Percentiles rank a stretch among this genome's conserved stretches.
These are phyloP conservation scores for Brevimyrus niger DNA, from an alignment of 2,113 vertebrate species.

Conservation along the genomic window DNA sequence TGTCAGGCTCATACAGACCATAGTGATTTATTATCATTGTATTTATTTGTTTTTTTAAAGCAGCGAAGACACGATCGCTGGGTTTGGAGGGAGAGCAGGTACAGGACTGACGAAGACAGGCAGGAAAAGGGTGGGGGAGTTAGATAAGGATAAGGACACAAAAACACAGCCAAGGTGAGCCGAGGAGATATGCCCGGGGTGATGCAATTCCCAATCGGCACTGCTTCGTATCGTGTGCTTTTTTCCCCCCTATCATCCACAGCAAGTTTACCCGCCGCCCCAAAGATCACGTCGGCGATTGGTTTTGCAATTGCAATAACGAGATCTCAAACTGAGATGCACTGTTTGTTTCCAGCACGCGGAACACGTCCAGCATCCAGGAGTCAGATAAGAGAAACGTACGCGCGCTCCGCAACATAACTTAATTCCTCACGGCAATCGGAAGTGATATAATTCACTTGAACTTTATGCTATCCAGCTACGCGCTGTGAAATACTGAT, in stretches of 20 bases:
- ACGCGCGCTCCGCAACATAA: background rate
- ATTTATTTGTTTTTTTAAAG: background rate
- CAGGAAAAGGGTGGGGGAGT: background rate
- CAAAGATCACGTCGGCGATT: background rate
- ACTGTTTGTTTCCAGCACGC: background rate
- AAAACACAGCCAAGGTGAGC: constrained; percentile 1
- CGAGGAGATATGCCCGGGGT: background rate
- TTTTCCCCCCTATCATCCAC: background rate
- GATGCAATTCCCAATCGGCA: background rate
- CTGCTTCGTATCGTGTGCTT: background rate
- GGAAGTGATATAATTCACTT: background rate
- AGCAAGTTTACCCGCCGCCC: background rate
- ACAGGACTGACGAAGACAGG: background rate
- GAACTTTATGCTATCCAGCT: background rate
- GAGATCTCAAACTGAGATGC: background rate
- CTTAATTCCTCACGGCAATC: background rate
- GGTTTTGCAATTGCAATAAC: background rate
- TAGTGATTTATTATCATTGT: too few species aligned
- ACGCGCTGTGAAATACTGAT: background rate
- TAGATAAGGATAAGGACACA: background rate
- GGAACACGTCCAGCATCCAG: background rate
- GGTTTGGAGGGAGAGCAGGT: background rate
- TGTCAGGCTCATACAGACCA: background rate
- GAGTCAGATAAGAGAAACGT: background rate
- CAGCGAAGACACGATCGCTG: background rate